Percentiles rank a stretch among this genome's conserved stretches.
Evolutionary conservation across 92 coral and sea anemone genomes (phyloP).

Genomic region (Palythoa grandiflora): DNA sequence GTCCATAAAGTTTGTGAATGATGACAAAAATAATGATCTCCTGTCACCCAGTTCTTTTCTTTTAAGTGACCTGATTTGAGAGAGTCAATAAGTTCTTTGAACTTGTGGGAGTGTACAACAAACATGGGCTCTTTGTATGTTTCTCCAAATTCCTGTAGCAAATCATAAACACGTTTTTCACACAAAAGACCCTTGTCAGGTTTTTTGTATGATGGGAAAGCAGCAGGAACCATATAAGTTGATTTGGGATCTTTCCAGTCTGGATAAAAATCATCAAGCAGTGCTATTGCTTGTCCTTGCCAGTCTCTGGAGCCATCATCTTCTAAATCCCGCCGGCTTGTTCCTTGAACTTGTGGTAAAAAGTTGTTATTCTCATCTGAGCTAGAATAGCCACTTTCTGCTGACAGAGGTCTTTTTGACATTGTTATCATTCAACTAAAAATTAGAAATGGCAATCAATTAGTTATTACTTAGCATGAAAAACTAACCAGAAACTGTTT

Average conservation of each 20-base stretch:
- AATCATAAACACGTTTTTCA: conserved; percentile 22
- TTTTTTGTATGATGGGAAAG: neutral
- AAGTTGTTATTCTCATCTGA: neutral
- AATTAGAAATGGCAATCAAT: no score
- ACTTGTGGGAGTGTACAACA: conserved; percentile 42
- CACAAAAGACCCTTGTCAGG: neutral
- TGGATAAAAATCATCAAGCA: conserved; percentile 20
- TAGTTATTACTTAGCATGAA: no score
- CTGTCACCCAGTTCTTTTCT: conserved; percentile 37
- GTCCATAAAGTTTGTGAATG: conserved; percentile 57
- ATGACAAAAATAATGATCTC: conserved; percentile 71
- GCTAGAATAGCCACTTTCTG: neutral
- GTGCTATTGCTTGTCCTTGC: conserved; percentile 31
- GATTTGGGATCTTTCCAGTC: conserved; percentile 22
- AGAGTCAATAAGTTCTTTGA: neutral
- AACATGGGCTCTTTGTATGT: conserved; percentile 45
- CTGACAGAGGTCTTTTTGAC: conserved; percentile 14
- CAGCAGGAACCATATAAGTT: conserved; percentile 33
- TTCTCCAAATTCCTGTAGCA: conserved; percentile 45
- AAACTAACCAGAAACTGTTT: no score
- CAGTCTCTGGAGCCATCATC: conserved; percentile 51
- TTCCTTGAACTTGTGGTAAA: conserved; percentile 26
- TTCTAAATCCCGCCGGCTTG: neutral
- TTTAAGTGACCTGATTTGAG: neutral
- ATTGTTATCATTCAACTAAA: neutral